Base-by-base conservation (phyloP, 2,888 invertebrate genomes). In the Hemithea aestivaria region DNA sequence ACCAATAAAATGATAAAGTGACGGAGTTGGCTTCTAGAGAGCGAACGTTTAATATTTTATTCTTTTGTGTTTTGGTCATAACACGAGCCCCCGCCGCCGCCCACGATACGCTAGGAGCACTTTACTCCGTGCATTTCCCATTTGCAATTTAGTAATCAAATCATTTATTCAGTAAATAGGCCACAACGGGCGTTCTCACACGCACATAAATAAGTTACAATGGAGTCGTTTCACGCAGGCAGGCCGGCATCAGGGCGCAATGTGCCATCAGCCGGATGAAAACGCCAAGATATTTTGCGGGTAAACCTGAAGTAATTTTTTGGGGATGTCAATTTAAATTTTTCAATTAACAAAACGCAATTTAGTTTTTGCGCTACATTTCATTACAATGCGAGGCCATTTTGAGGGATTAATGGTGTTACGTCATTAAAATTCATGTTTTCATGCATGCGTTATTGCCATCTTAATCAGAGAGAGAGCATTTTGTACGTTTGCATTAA, bases 1-100 rank as follows among this genome's bases (percentile, higher is more conserved):
- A 58, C 50, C 53, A 56, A 54, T 47, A 46, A 49, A 51, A 57
- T 51, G 51, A 64, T 56, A 59, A 60, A 63, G 51, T 54, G 58
- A 58, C 51, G 55, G 44, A 53, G 33, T 42, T 34, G 43, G 30
- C 40, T 40, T 38, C 37, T 41, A 39, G 35, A 32, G 41, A 40
- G 39, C 34, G 43, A 51, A 50, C 39, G 45, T 50, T 50, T 42
- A 45, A 50, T 50, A 50, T 31, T 42, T 47, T 45, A 49, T 52
- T 45, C 50, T 53, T 53, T 48, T 48, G 45, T 38, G 41, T 45
- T 48, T 33, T 28, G 30, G n/a, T 26, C 29, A 36, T 39, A 40
- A 44, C 41, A 42, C 40, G 35, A 36, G 45, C 41, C 30, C 3
- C 16, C 16, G 16, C 5, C 16, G 16, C 16, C 16, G 16, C 16